phyloP scores from a whole-genome alignment of 1,140 invertebrate species.

The Brachionus paranguensis region DNA sequence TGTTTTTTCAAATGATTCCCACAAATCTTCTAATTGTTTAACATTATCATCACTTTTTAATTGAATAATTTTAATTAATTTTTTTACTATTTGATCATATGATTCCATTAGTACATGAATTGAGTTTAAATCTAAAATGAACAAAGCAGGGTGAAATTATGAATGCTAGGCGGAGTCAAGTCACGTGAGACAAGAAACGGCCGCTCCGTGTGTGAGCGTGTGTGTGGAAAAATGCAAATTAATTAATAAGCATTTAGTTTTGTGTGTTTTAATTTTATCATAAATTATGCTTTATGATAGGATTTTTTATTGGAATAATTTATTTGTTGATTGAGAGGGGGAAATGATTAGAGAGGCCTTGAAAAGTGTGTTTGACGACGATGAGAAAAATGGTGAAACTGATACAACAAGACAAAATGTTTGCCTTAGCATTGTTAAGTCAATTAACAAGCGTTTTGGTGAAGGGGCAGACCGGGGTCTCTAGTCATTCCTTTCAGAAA shows the following conservation, averaged over 20 bases:
- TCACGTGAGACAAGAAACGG: no score
- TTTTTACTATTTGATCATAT: constrained; percentile 34
- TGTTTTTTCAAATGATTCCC: background rate
- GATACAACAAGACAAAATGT: background rate
- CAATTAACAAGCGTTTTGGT: background rate
- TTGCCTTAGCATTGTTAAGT: background rate
- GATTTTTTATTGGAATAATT: background rate
- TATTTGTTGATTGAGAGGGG: background rate
- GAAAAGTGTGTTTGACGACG: background rate
- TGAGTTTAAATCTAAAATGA: background rate
- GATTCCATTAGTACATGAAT: background rate
- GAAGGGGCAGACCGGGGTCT: background rate
- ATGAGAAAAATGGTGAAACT: background rate
- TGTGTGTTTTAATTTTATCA: background rate
- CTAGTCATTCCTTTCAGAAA: background rate
- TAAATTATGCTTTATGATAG: background rate
- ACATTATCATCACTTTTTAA: constrained; percentile 18
- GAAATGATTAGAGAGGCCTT: background rate
- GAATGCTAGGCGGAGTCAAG: background rate
- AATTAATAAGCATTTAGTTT: background rate
- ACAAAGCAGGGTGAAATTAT: background rate
- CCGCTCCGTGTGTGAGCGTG: no score
- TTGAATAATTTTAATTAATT: constrained; percentile 33
- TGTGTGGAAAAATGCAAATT: background rate
- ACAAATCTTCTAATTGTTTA: constrained; percentile 28